Evolutionary conservation across 2,888 invertebrate genomes (phyloP), one percentile per base, ranked within the genome.

Genomic region (Steinernema scapterisci): DNA sequence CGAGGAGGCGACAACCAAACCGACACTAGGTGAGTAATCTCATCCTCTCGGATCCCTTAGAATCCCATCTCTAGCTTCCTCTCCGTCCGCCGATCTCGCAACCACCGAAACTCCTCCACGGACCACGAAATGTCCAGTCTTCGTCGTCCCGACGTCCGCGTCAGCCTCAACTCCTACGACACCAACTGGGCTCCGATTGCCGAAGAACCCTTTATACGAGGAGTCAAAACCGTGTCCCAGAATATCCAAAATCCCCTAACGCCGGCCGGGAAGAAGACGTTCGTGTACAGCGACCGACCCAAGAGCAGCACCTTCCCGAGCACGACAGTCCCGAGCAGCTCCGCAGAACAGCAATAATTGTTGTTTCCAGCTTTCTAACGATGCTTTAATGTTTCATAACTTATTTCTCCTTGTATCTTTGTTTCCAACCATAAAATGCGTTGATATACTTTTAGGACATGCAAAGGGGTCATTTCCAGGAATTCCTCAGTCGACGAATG

Each of bases 1-100:
- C 81, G 84, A 70, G 83, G 81, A 63, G 84, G 79, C 63, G 77
- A 81, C 54, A 73, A 79, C 56, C 79, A 79, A 72, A 80, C 84
- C 16, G 85, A 84, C 70, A 83, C 82, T 74, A 84, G 83, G 78
- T 81, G 16, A 11, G 71, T 21, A 11, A 11, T 3, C 5, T 72
- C 16, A 3, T 38, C 9, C 3, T 3, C 9, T 38, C 38, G 9
- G 5, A 38, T 6, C 9, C 38, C 3, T 6, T 3, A 38, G 9
- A 38, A 38, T 3, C 38, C 9, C 9, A 6, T 38, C 38, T 38
- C 38, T 38, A 72, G 72, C 25, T 72, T 52, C 43, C 72, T 72
- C 54, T 72, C 72, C 0, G 43, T 72, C 51, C 51, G 72, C 1
- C 72, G 72, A 1, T 38, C 46, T 13, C 56, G 72, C 2, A 46